These are phyloP conservation scores for Andrena praecox DNA, from an alignment of 2,888 invertebrate genomes.

Conservation along the genomic window DNA sequence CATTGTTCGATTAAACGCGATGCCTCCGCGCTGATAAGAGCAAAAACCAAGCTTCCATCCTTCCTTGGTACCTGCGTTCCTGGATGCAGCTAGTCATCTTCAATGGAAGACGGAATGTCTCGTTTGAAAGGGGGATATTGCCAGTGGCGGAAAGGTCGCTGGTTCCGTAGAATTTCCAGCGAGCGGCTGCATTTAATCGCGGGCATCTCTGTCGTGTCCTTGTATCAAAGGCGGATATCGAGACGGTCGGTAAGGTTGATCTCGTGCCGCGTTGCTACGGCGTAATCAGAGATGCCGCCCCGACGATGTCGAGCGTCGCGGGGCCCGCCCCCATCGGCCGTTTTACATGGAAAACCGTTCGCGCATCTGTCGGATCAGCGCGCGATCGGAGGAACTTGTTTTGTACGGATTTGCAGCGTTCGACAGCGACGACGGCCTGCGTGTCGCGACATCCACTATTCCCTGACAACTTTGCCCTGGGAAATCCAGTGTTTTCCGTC, in stretches of 20 bases:
- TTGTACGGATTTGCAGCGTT: not conserved
- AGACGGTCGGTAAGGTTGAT: constrained; percentile 65
- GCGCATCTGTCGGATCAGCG: constrained; percentile 21
- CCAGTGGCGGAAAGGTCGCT: not conserved
- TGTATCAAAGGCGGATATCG: constrained; percentile 44
- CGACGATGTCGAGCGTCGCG: constrained; percentile 19
- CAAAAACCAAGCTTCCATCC: not conserved
- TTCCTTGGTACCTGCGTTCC: not conserved
- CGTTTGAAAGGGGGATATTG: not conserved
- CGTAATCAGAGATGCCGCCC: constrained; percentile 63
- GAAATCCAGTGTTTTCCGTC: not conserved
- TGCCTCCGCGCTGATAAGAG: not conserved
- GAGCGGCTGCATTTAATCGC: not conserved
- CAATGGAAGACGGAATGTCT: not conserved
- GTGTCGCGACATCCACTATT: constrained; percentile 2
- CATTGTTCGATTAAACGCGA: not conserved
- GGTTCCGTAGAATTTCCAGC: not conserved
- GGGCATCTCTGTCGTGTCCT: not conserved
- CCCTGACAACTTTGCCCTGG: not conserved
- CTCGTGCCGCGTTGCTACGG: constrained; percentile 41
- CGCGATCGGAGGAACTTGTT: constrained; percentile 16
- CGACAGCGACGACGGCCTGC: not conserved
- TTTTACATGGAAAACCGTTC: constrained; percentile 34
- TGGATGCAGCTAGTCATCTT: not conserved
- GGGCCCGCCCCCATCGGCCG: constrained; percentile 2